Evolutionary conservation across 1,140 invertebrate species (phyloP), one percentile per base, ranked within the genome.

Genomic region (Solen grandis): DNA sequence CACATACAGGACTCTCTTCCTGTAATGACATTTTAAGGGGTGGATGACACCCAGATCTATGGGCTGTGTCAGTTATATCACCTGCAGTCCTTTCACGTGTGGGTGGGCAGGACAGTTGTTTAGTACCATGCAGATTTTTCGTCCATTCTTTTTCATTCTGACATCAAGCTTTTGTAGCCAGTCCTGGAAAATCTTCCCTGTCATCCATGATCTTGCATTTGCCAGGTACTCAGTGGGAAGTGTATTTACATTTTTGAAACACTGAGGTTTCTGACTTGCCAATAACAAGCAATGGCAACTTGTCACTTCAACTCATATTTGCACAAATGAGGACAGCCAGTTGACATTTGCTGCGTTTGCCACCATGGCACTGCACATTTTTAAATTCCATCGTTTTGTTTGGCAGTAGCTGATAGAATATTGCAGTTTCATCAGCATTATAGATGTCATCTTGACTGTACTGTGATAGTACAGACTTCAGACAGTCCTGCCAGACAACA

Each of bases 321-420:
- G 87, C 75, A 63, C 82, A 87, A 27, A 93, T 75, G 55, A 93
- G 81, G 63, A 93, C 83, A 36, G 92, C 93, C 16, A 93, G 73
- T 59, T 92, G 83, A 66, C 92, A 88, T 89, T 93, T 93, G 19
- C 84, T 90, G 31, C 88, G 62, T 84, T 94, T 93, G 5, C 92
- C 75, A 13, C 79, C 80, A 46, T 82, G 69, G 59, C 74, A 83
- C n/a, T 52, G 14, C 13, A 54, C 50, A 19, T 13, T 27, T 76
- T 79, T 85, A 41, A 74, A 85, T 2, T 79, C 72, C 1, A 78
- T n/a, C 0, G 68, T 85, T 46, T 81, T 78, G 50, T 86, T 63
- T n/a, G 81, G 81, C 14, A 81, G 29, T 1, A 70, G 38, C 10
- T 52, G n/a, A 52, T 62, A 85, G 50, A 86, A 86, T 19, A 86